phyloP scores from a whole-genome alignment of 2,797 vertebrate species.

The Caiman crocodilus region DNA sequence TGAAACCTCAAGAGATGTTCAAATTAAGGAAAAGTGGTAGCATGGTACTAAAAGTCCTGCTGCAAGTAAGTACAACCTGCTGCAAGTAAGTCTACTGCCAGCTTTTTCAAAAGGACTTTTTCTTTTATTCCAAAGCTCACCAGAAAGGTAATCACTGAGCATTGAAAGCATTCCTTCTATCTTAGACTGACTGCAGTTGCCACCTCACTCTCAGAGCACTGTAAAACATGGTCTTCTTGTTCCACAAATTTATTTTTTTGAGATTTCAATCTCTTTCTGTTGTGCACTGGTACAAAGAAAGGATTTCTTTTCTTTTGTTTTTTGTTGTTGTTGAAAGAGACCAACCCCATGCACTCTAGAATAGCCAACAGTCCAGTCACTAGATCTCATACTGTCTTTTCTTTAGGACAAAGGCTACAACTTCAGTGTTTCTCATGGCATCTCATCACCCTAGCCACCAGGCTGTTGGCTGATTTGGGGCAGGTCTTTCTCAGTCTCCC shows the following conservation, averaged over 20 bases:
- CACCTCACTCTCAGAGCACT: not conserved
- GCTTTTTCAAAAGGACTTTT: not conserved
- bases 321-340: not conserved
- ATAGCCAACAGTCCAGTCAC: not conserved
- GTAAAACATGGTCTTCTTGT: not conserved
- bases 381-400: too few species aligned
- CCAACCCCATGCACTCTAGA: not conserved
- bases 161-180: fast-evolving
- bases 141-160: not conserved
- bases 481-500: not conserved
- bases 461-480: not conserved
- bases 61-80: not conserved
- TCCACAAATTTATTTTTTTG: not conserved
- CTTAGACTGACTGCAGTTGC: not conserved
- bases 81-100: not conserved
- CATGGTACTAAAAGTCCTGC: not conserved
- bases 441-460: not conserved
- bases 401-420: too few species aligned
- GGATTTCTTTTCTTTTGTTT: too few species aligned
- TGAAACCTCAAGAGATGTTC: not conserved
- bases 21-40: not conserved
- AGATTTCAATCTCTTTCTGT: not conserved
- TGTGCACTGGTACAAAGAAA: not conserved
- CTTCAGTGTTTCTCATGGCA: fast-evolving
- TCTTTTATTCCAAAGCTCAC: not conserved